These are phyloP conservation scores for Polylopha cassiicola DNA, from an alignment of 2,888 invertebrate species.

Conservation along the genomic window DNA sequence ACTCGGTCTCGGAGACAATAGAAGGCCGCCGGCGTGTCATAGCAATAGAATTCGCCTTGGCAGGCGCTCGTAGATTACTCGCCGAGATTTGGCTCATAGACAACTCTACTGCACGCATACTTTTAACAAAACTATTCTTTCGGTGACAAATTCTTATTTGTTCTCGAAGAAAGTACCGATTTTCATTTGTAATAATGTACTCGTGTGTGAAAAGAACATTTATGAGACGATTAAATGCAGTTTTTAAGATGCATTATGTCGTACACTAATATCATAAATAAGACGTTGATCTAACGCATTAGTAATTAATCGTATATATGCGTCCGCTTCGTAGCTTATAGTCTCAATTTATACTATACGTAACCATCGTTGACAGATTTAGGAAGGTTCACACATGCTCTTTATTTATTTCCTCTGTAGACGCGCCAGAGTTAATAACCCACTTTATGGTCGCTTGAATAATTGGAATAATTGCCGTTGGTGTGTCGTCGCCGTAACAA, in stretches of 20 bases:
- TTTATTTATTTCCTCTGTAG: constrained; percentile 30
- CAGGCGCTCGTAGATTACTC: constrained; percentile 53
- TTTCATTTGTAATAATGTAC: too few species aligned
- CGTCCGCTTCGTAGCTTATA: constrained; percentile 16
- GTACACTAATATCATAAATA: constrained; percentile 5
- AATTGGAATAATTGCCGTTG: constrained; percentile 30
- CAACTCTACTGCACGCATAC: constrained; percentile 41
- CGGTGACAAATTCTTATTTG: constrained; percentile 6
- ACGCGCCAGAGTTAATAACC: constrained; percentile 32
- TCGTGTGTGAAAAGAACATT: too few species aligned
- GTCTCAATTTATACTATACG: constrained; percentile 11
- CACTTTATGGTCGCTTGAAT: constrained; percentile 32
- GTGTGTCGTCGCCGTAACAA: constrained; percentile 25
- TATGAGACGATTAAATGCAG: too few species aligned
- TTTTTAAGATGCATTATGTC: too few species aligned
- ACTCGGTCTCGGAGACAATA: constrained; percentile 57
- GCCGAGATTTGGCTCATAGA: constrained; percentile 58
- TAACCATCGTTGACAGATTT: constrained; percentile 16
- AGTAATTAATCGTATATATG: constrained; percentile 14
- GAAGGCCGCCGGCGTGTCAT: constrained; percentile 67
- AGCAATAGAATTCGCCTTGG: constrained; percentile 68
- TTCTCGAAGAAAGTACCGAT: constrained; percentile 1
- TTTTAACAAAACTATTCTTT: constrained; percentile 9
- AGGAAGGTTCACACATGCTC: constrained; percentile 29
- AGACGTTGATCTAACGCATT: constrained; percentile 7